phyloP scores from a whole-genome alignment of 1,140 invertebrate species.

The Drosophila kikkawai region DNA sequence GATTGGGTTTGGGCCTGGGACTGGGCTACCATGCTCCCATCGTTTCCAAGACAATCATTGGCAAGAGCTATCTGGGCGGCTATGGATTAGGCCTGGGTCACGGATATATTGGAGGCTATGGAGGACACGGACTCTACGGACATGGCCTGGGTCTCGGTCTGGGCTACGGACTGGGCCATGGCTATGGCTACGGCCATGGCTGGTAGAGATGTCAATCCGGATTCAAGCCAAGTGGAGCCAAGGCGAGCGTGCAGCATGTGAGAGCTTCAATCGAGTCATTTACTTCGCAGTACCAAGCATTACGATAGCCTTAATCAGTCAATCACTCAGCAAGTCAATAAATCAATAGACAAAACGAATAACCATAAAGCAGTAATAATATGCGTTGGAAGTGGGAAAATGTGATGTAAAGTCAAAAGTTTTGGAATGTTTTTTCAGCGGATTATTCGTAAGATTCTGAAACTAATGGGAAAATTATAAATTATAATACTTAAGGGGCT shows the following conservation, averaged over 20 bases:
- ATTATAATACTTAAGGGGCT: not conserved
- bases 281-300: constrained; percentile 34
- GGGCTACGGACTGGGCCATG: constrained; percentile 72
- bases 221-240: not conserved
- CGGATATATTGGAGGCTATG: constrained; percentile 65
- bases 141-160: constrained; percentile 63
- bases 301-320: constrained; percentile 45
- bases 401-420: fast-evolving
- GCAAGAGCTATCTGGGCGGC: constrained; percentile 71
- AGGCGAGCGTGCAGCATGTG: constrained; percentile 46
- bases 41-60: constrained; percentile 77
- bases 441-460: not conserved
- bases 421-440: not conserved
- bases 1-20: constrained; percentile 52
- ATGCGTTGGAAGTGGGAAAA: not conserved
- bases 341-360: constrained; percentile 41
- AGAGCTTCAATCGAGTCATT: constrained; percentile 56
- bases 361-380: not conserved
- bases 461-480: not conserved
- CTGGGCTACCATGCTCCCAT: constrained; percentile 68
- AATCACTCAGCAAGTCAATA: constrained; percentile 30
- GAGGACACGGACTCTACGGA: constrained; percentile 71
- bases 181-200: constrained; percentile 55
- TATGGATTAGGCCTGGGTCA: constrained; percentile 65
- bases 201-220: constrained; percentile 38